phyloP scores from a whole-genome alignment of 2,888 invertebrate species.

The Globia sparganii region DNA sequence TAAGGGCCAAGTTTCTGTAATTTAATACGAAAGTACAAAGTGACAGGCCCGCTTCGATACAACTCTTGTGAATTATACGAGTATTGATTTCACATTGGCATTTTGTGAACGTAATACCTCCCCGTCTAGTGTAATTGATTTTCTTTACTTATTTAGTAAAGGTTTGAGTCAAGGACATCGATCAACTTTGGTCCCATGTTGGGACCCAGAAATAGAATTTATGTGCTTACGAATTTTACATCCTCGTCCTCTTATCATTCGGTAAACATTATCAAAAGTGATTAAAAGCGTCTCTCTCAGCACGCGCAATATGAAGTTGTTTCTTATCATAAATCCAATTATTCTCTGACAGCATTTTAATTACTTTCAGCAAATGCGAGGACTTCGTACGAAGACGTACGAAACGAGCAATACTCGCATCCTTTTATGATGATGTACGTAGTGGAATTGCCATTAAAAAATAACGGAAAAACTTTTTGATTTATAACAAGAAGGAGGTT shows the following conservation, averaged over 20 bases:
- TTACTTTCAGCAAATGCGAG: conserved; percentile 61
- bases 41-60: conserved; percentile 50
- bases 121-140: conserved; percentile 57
- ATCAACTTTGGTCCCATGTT: conserved; percentile 57
- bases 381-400: conserved; percentile 23
- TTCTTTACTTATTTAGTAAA: conserved; percentile 59
- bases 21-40: conserved; percentile 44
- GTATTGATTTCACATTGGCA: conserved; percentile 63
- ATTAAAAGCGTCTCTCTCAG: conserved; percentile 51
- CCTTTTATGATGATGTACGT: background rate
- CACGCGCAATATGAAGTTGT: conserved; percentile 47
- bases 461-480: conserved; percentile 12
- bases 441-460: conserved; percentile 23
- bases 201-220: conserved; percentile 62
- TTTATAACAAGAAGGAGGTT: conserved; percentile 16
- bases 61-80: conserved; percentile 54
- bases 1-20: conserved; percentile 27
- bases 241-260: conserved; percentile 31
- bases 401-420: conserved; percentile 24
- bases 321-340: conserved; percentile 67
- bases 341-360: conserved; percentile 69
- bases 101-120: conserved; percentile 54
- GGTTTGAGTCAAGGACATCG: conserved; percentile 42
- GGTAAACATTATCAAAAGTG: conserved; percentile 40
- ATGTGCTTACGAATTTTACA: conserved; percentile 39